Evolutionary conservation across 2,888 invertebrate genomes (phyloP).

Genomic region (Drosophila greeni): DNA sequence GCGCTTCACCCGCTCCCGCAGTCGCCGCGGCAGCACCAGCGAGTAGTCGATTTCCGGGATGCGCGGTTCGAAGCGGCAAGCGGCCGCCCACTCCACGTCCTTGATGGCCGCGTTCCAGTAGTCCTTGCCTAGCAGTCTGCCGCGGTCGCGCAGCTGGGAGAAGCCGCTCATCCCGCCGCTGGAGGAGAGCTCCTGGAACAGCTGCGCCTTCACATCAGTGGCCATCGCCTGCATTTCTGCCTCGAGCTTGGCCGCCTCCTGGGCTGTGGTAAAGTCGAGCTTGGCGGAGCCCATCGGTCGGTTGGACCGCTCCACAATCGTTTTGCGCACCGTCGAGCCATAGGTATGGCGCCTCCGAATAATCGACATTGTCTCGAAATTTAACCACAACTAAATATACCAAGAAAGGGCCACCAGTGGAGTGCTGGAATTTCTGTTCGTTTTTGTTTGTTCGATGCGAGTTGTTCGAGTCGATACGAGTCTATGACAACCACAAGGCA

Average conservation of each 20-base stretch:
- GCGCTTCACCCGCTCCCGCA: constrained; percentile 71
- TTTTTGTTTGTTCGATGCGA: constrained; percentile 39
- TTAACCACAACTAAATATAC: not conserved
- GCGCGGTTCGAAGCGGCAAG: constrained; percentile 52
- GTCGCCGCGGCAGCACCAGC: constrained; percentile 67
- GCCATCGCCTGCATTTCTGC: constrained; percentile 2
- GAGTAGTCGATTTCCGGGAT: constrained; percentile 70
- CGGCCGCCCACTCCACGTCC: constrained; percentile 68
- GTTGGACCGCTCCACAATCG: constrained; percentile 34
- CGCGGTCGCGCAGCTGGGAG: constrained; percentile 42
- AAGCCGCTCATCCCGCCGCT: constrained; percentile 45
- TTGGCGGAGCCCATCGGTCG: constrained; percentile 22
- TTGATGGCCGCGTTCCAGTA: constrained; percentile 74
- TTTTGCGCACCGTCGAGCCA: constrained; percentile 21
- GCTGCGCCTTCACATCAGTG: constrained; percentile 21
- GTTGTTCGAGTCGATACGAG: not conserved
- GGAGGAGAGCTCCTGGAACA: constrained; percentile 34
- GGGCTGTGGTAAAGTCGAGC: constrained; percentile 12
- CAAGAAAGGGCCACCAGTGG: not conserved
- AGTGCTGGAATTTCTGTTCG: constrained; percentile 8
- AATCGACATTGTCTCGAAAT: constrained; percentile 4
- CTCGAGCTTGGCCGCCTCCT: not conserved
- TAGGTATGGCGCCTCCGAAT: not conserved
- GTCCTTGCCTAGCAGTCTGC: constrained; percentile 44
- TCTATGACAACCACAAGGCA: constrained; percentile 29